Evolutionary conservation across 2,888 invertebrate genomes (phyloP).

Genomic region (Polylopha cassiicola): DNA sequence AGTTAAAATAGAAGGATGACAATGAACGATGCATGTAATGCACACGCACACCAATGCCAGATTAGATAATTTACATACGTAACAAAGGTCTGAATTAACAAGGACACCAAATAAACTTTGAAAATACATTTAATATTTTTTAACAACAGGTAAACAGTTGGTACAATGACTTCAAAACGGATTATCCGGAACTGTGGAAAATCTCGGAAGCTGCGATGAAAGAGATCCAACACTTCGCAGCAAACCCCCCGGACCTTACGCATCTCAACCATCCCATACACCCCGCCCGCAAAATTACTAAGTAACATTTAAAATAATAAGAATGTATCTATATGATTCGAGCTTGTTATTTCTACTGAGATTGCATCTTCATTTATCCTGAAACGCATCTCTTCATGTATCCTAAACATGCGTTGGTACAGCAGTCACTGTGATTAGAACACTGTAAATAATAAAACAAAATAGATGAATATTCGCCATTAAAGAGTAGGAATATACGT

Average conservation of each 20-base stretch:
- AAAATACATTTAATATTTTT: conserved; percentile 7
- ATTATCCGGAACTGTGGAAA: conserved; percentile 82
- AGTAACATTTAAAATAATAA: conserved; percentile 28
- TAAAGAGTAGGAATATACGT: conserved; percentile 2
- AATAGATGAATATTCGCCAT: neutral
- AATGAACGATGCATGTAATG: no score
- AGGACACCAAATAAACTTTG: no score
- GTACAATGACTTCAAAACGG: conserved; percentile 83
- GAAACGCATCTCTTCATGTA: conserved; percentile 54
- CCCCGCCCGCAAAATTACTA: conserved; percentile 77
- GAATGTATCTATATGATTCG: neutral
- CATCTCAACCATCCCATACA: conserved; percentile 85
- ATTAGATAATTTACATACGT: no score
- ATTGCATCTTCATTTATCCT: conserved; percentile 27
- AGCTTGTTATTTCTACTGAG: neutral
- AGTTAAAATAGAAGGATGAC: no score
- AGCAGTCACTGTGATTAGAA: conserved; percentile 48
- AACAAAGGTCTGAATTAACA: no score
- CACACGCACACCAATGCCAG: no score
- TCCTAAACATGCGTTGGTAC: conserved; percentile 48
- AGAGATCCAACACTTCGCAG: conserved; percentile 81
- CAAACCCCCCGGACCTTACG: conserved; percentile 84
- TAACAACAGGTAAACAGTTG: conserved; percentile 73
- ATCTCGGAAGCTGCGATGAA: conserved; percentile 82
- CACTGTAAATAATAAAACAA: conserved; percentile 42